Evolutionary conservation across 2,888 invertebrate species (phyloP).

Genomic region (Drosophila testacea): DNA sequence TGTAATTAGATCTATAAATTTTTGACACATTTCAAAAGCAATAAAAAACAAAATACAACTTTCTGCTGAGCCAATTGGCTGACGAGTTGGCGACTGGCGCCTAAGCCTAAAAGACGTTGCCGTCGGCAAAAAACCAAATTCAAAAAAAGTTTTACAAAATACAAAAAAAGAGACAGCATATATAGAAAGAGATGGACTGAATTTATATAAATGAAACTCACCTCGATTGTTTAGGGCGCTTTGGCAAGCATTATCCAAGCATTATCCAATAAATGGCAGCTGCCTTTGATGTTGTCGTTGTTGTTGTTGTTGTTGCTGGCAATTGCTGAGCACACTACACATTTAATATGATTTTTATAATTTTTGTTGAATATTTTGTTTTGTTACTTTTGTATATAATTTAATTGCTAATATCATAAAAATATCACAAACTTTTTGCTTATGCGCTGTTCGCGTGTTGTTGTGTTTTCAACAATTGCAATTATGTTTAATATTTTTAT

Average conservation of each 20-base stretch:
- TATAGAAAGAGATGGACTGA: background rate
- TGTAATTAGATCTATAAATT: conserved; percentile 65
- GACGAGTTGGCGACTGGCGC: conserved; percentile 49
- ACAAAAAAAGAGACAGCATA: conserved; percentile 9
- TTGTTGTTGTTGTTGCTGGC: conserved; percentile 20
- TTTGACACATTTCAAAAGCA: conserved; percentile 59
- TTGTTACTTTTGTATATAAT: conserved; percentile 39
- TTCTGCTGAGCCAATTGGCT: conserved; percentile 51
- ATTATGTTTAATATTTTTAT: conserved; percentile 46
- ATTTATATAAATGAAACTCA: conserved; percentile 46
- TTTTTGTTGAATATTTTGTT: conserved; percentile 17
- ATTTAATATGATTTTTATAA: conserved; percentile 48
- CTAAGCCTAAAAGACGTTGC: conserved; percentile 70
- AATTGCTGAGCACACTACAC: conserved; percentile 48
- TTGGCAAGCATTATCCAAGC: conserved; percentile 71
- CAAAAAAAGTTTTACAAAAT: conserved; percentile 14
- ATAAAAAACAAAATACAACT: conserved; percentile 11
- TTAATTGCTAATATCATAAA: conserved; percentile 78
- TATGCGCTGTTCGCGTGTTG: conserved; percentile 50
- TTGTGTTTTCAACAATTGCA: conserved; percentile 46
- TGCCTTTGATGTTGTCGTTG: conserved; percentile 13
- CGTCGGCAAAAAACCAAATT: conserved; percentile 60
- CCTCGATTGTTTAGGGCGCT: conserved; percentile 54
- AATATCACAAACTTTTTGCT: conserved; percentile 77
- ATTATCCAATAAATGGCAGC: conserved; percentile 66